Evolutionary conservation across 2,113 vertebrate genomes (phyloP).

Genomic region (Eurystomus gularis): DNA sequence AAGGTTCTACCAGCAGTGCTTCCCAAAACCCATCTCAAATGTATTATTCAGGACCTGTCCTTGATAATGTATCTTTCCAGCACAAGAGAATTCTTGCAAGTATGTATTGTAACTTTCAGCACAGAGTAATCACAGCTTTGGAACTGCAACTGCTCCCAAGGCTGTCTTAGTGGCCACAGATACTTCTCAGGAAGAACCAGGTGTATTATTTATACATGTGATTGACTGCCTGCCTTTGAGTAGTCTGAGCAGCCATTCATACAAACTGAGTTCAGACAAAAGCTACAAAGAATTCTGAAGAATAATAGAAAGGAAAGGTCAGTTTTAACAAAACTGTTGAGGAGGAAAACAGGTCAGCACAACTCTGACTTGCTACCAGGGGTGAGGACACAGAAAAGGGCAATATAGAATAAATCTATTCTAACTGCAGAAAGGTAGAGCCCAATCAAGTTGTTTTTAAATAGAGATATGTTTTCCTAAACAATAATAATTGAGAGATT

Average conservation of each 20-base stretch:
- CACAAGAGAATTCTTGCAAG: neutral
- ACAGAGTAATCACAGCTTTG: neutral
- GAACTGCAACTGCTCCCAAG: neutral
- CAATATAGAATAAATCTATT: neutral
- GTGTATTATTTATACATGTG: neutral
- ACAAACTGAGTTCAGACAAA: neutral
- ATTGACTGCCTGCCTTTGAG: neutral
- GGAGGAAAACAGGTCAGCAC: neutral
- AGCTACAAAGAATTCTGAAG: neutral
- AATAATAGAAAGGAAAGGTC: neutral
- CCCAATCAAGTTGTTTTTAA: neutral
- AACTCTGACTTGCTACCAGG: neutral
- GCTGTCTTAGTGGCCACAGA: neutral
- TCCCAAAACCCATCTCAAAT: neutral
- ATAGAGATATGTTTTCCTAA: neutral
- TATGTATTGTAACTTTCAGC: neutral
- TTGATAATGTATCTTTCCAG: neutral
- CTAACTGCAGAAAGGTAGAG: neutral
- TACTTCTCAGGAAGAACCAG: neutral
- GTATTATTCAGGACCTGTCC: neutral
- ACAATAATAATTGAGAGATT: neutral
- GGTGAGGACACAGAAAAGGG: neutral
- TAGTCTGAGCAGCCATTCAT: neutral
- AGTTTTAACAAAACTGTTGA: neutral
- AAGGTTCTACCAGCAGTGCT: neutral